Percentiles rank a stretch among this genome's conserved stretches.
These are phyloP conservation scores for Gallinago solitaria DNA, from an alignment of 2,797 vertebrate species.

Conservation along the genomic window DNA sequence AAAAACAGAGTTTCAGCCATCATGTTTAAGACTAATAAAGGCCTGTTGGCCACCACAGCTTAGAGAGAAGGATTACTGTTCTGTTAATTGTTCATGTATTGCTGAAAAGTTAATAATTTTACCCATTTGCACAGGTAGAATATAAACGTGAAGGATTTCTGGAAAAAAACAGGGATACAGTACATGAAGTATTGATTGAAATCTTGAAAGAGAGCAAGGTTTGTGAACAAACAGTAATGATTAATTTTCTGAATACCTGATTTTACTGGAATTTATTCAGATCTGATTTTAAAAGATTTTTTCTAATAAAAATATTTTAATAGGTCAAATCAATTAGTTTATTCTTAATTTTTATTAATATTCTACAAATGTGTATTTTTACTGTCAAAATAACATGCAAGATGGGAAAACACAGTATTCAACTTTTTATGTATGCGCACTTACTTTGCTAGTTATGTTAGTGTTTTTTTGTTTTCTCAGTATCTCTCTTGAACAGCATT, in stretches of 20 bases:
- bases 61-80: not conserved
- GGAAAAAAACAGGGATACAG: constrained; percentile 96
- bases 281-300: not conserved
- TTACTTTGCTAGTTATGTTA: not conserved
- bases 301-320: not conserved
- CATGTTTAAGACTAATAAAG: not conserved
- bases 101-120: not conserved
- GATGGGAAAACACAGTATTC: not conserved
- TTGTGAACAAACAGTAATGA: constrained; percentile 22
- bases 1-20: not conserved
- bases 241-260: not conserved
- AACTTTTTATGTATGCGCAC: not conserved
- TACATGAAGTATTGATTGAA: constrained; percentile 91
- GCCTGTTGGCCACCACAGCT: not conserved
- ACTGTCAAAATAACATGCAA: not conserved
- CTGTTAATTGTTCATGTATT: not conserved
- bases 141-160: constrained; percentile 95
- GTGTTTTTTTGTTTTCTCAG: not conserved
- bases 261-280: not conserved
- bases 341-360: not conserved
- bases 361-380: not conserved
- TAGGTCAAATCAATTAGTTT: not conserved
- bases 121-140: constrained; percentile 85
- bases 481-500: not conserved
- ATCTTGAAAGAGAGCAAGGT: constrained; percentile 92